Evolutionary conservation across 1,140 invertebrate species (phyloP).

Genomic region (Papilio helenus): DNA sequence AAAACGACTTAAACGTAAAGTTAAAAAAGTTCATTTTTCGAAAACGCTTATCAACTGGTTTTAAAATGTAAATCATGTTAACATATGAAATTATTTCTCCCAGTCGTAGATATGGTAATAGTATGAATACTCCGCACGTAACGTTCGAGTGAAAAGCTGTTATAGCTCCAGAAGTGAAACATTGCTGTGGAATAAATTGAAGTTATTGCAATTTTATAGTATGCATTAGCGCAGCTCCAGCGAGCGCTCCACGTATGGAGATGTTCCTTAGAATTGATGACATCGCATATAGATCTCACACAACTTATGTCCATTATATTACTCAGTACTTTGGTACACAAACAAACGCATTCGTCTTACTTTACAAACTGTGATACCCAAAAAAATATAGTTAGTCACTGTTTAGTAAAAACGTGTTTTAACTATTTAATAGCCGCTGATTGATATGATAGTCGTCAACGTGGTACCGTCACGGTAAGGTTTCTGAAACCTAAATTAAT

Average conservation of each 20-base stretch:
- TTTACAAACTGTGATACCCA: neutral
- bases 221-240: neutral
- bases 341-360: neutral
- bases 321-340: neutral
- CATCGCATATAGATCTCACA: neutral
- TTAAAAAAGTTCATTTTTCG: neutral
- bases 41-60: neutral
- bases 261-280: neutral
- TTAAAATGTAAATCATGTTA: neutral
- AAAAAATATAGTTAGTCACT: too few species aligned
- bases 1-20: neutral
- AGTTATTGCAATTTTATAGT: slow-evolving; percentile 15
- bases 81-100: neutral
- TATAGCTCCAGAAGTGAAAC: neutral
- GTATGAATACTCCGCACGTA: neutral
- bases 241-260: neutral
- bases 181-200: neutral
- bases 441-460: too few species aligned
- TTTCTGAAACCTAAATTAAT: too few species aligned
- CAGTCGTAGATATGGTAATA: neutral
- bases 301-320: neutral
- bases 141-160: neutral
- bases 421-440: too few species aligned
- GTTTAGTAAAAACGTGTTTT: too few species aligned
- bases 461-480: too few species aligned